These are phyloP conservation scores for Apostichopus parvimensis DNA, from an alignment of 35 echinoderm and acorn worm genomes.

Conservation along the genomic window DNA sequence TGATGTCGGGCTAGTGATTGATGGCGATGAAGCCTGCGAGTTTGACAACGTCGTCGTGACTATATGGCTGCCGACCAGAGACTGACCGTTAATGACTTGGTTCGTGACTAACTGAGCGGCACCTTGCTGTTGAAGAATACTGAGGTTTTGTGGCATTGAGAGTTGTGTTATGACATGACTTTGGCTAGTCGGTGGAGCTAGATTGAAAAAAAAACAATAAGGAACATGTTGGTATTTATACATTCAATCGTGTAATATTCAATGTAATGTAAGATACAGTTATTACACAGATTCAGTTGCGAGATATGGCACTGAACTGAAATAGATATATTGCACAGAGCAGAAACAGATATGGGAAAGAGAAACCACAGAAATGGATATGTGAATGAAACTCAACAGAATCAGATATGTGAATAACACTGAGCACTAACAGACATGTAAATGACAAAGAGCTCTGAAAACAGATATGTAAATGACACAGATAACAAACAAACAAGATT, in stretches of 20 bases:
- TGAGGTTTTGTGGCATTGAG: slow-evolving; percentile 45
- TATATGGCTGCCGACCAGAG: slow-evolving; percentile 31
- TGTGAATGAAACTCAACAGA: no score
- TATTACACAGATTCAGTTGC: neutral
- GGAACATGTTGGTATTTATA: no score
- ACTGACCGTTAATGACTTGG: slow-evolving; percentile 35
- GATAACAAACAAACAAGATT: no score
- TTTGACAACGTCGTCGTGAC: slow-evolving; percentile 44
- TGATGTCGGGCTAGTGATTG: slow-evolving; percentile 15
- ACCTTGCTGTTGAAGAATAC: slow-evolving; percentile 22
- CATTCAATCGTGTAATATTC: no score
- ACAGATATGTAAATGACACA: no score
- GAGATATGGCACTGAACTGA: no score
- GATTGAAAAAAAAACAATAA: neutral
- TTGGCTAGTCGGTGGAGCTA: slow-evolving; percentile 19
- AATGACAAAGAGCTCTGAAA: neutral
- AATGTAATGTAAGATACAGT: no score
- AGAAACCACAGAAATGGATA: no score
- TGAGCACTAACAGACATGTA: no score
- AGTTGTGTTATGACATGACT: slow-evolving; percentile 19
- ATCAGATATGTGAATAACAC: neutral
- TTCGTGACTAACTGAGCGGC: slow-evolving; percentile 32
- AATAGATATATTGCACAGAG: no score
- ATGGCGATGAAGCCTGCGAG: slow-evolving; percentile 23
- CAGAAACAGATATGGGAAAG: no score